Percentiles rank a stretch among this genome's conserved stretches.
Conservation (phyloP, 1,140 invertebrate species). For the Cotesia glomerata region DNA sequence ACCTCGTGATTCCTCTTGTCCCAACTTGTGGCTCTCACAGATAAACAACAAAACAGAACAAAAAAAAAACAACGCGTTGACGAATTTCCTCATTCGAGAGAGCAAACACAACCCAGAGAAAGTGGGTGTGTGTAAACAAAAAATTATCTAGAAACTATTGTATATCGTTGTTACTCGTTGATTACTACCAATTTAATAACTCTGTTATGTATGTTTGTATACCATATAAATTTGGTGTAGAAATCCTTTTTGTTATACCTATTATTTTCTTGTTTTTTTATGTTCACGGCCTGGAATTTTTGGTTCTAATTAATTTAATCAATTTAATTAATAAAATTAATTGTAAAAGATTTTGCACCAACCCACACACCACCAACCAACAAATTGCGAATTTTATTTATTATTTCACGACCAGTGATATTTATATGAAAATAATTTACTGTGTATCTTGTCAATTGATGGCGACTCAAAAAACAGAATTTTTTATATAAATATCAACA, state of each 20-base stretch:
- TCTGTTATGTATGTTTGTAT: slow-evolving; percentile 5
- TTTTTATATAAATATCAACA: background rate
- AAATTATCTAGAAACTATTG: background rate
- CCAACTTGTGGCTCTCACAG: slow-evolving; percentile 60
- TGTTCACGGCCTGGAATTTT: background rate
- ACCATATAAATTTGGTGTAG: slow-evolving; percentile 2
- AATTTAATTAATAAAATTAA: slow-evolving; percentile 4
- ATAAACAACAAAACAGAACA: slow-evolving; percentile 34
- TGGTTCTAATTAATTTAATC: background rate
- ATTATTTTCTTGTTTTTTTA: background rate
- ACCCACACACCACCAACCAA: slow-evolving; percentile 47
- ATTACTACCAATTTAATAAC: slow-evolving; percentile 17
- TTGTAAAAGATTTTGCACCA: slow-evolving; percentile 57
- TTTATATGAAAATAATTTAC: no score
- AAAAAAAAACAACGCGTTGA: slow-evolving; percentile 42
- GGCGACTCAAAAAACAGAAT: no score
- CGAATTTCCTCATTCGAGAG: slow-evolving; percentile 26
- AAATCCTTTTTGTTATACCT: background rate
- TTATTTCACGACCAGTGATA: background rate
- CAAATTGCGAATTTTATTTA: slow-evolving; percentile 17
- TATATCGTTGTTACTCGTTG: slow-evolving; percentile 13
- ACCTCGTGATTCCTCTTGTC: slow-evolving; percentile 30
- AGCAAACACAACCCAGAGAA: slow-evolving; percentile 17
- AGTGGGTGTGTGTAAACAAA: slow-evolving; percentile 25
- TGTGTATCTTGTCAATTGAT: no score